These are phyloP conservation scores for Copidosoma aretas DNA, from an alignment of 2,888 invertebrate species.

Conservation along the genomic window DNA sequence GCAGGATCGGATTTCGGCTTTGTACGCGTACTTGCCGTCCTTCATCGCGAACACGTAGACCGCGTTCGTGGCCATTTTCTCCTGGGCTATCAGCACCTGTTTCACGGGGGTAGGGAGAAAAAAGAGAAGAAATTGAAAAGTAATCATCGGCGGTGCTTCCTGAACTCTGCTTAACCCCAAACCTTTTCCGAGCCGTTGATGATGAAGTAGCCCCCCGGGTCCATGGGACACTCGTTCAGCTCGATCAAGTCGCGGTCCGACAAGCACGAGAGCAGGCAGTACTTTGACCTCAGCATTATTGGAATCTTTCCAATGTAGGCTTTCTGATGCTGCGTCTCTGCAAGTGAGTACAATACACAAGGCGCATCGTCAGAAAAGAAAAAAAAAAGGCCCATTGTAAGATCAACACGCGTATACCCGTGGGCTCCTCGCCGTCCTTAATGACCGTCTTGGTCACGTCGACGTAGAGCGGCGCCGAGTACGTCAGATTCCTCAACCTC, in stretches of 20 bases:
- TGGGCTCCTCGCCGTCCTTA: constrained; percentile 85
- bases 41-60: constrained; percentile 99
- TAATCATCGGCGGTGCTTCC: background rate
- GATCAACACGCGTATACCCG: constrained; percentile 66
- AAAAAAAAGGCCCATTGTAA: constrained; percentile 5
- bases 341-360: constrained; percentile 9
- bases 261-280: constrained; percentile 91
- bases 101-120: too few species aligned
- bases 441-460: constrained; percentile 97
- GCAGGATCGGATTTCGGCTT: constrained; percentile 96
- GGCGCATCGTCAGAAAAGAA: background rate
- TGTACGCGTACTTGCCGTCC: constrained; percentile 98
- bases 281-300: constrained; percentile 98
- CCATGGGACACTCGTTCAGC: constrained; percentile 97
- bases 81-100: constrained; percentile 94
- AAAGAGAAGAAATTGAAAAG: background rate
- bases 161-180: background rate
- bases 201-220: constrained; percentile 99
- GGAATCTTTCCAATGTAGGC: constrained; percentile 87
- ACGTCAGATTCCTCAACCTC: constrained; percentile 92
- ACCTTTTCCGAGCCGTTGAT: constrained; percentile 99
- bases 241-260: constrained; percentile 99
- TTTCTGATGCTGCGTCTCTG: constrained; percentile 71
- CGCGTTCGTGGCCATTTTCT: constrained; percentile 99
- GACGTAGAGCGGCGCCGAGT: constrained; percentile 97